Base-by-base conservation (phyloP, 1,140 invertebrate genomes). In the Linepithema humile region DNA sequence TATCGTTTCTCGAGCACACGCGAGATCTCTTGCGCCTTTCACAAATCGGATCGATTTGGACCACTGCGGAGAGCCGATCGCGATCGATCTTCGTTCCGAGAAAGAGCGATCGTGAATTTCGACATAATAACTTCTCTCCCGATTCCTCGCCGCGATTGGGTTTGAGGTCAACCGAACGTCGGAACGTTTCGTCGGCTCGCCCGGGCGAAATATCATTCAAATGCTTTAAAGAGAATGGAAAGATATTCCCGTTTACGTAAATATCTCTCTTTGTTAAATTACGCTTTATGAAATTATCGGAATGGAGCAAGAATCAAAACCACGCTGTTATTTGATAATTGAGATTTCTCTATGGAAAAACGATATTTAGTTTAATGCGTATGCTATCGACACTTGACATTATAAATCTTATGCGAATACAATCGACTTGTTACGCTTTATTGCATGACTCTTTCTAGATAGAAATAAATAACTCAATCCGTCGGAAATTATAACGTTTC, bases 1-100 rank as follows among this genome's bases (percentile, higher is more conserved):
- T 88, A 88, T 88, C 86, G 64, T 82, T 85, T 69, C 62, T 50
- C 45, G n/a, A n/a, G n/a, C n/a, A n/a, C n/a, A n/a, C n/a, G n/a
- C n/a, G n/a, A n/a, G n/a, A n/a, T n/a, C n/a, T n/a, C n/a, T n/a
- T n/a, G n/a, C n/a, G 72, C 53, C 32, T 72, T 32, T 72, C 17
- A 0, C 7, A 29, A 35, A 59, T 70, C 43, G 43, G 43, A 45
- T 45, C 10, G 15, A 45, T 40, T 45, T 15, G 35, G 53, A 48
- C n/a, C 57, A 3, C n/a, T 50, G 35, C 53, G 10, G 10, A 9
- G 26, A 40, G 12, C 5, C 29, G 45, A 20, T 35, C 20, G 7
- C 59, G 20, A 3, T 26, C 23, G 59, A 48, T 77, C 73, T 48
- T 6, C 40, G n/a, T 32, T 40, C 53, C 40, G 26, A 12, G 75